Evolutionary conservation across 2,888 invertebrate species (phyloP), one percentile per base, ranked within the genome.

Genomic region (Steinernema hermaphroditum): DNA sequence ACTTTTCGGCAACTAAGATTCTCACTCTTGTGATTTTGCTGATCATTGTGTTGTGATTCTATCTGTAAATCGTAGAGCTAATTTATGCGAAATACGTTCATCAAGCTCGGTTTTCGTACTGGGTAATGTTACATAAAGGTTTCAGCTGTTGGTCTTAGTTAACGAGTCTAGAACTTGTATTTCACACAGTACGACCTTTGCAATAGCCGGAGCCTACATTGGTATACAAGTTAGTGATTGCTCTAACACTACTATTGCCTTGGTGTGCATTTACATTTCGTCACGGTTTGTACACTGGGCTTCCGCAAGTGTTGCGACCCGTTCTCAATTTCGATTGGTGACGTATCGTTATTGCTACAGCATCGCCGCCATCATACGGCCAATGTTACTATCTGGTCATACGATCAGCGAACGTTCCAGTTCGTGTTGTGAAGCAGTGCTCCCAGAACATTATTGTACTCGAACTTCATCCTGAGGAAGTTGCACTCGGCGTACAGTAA

Each of bases 1-100:
- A 0, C 74, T 81, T 2, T 81, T 81, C 70, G 79, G 78, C 0
- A 43, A 74, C 9, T 49, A 16, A 29, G 62, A 62, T 29, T 62
- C 62, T 62, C 62, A 62, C 27, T 24, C 19, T n/a, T 32, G 62
- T 62, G 62, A 32, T 32, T 32, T 27, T 62, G 16, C 16, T 9
- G 16, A 27, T 62, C 24, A 50, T 50, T 27, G 62, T 46, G 62
- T 62, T 62, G 62, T 62, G 62, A 62, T 32, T 32, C 16, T 50
- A 22, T 50, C 50, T 50, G 9, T 19, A 50, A 8, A 24, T 50
- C 19, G 50, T 6, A 22, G 50, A 37, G 37, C 2, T 22, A 22
- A 24, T 6, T 24, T 22, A 8, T 50, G 12, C 24, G 12, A 50
- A 50, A 22, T 24, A 19, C 22, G 24, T 22, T 37, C 12, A 37